Evolutionary conservation across 2,888 invertebrate species (phyloP), one percentile per base, ranked within the genome.

Genomic region (Panopea generosa): DNA sequence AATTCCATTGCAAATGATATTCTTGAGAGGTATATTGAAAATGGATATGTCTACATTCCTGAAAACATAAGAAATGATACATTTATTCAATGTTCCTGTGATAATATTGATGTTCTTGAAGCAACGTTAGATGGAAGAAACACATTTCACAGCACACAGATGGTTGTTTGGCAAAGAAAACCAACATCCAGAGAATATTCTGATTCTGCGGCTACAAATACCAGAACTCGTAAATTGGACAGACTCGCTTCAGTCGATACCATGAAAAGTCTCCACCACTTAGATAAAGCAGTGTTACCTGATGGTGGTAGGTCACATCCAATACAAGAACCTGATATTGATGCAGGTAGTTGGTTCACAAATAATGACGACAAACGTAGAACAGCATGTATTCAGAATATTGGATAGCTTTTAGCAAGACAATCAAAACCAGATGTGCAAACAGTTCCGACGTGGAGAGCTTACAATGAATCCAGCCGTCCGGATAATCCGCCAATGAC

Each of bases 101-200:
- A 71, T 26, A 71, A 71, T 24, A 72, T 66, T 33, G 65, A 72
- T 45, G 59, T 72, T 11, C 16, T 72, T 2, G 65, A 72, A 24
- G 18, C 49, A 9, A 72, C 66, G 9, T 27, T 72, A 16, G 66
- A 66, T 66, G 72, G 71, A 14, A 20, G 43, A 49, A 65, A 65
- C 18, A 72, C 65, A 16, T 72, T 66, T 24, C 73, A 73, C 40
- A 29, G 53, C 47, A 73, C 73, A 6, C 73, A 73, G 33, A 72
- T 72, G 72, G 59, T 66, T 18, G 55, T 47, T 18, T 63, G 63
- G 49, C 72, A 66, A 40, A 26, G 70, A 22, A 16, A 43, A 24
- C n/a, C 59, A 18, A 2, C n/a, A 33, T 7, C 33, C 33, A 11
- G 6, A 33, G 33, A 11, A 33, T 33, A 33, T 4, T 33, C 11